phyloP scores from a whole-genome alignment of 2,113 vertebrate species.

The Meriones unguiculatus region DNA sequence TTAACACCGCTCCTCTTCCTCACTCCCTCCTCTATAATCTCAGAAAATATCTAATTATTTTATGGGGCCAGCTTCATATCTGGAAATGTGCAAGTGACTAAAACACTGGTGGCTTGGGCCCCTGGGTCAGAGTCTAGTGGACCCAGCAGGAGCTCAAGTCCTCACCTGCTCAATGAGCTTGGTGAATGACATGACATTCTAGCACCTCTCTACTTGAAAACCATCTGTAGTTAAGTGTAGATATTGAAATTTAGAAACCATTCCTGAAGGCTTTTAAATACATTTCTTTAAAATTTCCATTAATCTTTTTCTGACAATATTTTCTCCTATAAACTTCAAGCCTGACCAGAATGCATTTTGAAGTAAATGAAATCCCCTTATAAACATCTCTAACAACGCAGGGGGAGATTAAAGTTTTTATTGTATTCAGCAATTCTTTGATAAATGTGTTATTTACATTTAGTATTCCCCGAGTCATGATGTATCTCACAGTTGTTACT shows the following conservation, averaged over 20 bases:
- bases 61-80: neutral
- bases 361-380: neutral
- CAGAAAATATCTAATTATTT: neutral
- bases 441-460: conserved; percentile 14
- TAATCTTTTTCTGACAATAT: neutral
- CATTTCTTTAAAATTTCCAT: conserved; percentile 29
- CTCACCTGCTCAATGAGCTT: neutral
- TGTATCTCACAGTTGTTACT: neutral
- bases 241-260: neutral
- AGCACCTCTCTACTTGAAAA: neutral
- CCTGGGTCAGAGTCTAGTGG: neutral
- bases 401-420: neutral
- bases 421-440: neutral
- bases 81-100: neutral
- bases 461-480: neutral
- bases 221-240: conserved; percentile 16
- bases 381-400: neutral
- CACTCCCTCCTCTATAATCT: neutral
- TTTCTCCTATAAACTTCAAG: conserved; percentile 45
- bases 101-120: neutral
- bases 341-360: neutral
- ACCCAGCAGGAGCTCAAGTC: neutral
- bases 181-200: neutral
- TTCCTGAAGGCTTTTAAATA: neutral
- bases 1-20: neutral